These are phyloP conservation scores for Eutolmus rufibarbis DNA, from an alignment of 2,888 invertebrate species.

Conservation along the genomic window DNA sequence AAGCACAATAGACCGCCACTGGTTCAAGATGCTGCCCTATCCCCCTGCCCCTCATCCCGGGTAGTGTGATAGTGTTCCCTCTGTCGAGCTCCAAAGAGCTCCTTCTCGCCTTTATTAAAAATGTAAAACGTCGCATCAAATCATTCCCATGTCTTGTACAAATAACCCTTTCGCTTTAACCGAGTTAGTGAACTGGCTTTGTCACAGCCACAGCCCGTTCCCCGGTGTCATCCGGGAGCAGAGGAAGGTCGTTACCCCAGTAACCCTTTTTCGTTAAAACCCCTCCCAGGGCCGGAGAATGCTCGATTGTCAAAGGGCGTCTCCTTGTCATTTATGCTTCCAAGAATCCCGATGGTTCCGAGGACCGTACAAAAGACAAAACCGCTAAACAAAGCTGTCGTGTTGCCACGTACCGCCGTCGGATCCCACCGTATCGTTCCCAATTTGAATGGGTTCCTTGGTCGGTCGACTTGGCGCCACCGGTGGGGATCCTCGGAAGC, in stretches of 20 bases:
- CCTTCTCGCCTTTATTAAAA: neutral
- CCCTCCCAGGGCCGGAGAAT: neutral
- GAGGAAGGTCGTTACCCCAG: neutral
- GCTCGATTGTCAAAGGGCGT: neutral
- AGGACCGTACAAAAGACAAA: neutral
- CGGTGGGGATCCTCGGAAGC: neutral
- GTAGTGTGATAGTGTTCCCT: neutral
- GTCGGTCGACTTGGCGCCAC: neutral
- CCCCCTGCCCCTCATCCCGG: neutral
- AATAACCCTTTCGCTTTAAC: neutral
- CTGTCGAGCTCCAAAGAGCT: neutral
- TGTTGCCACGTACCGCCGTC: neutral
- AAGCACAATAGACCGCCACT: neutral
- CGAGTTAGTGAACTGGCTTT: neutral
- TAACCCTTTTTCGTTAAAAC: neutral
- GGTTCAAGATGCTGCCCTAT: neutral
- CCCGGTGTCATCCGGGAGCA: neutral
- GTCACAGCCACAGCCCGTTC: neutral
- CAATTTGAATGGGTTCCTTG: neutral
- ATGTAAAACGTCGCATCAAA: neutral
- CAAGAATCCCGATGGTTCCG: neutral
- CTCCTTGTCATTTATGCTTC: slow-evolving; percentile 5
- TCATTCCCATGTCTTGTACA: neutral
- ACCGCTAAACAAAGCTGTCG: neutral
- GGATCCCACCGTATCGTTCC: neutral